Conservation (phyloP, 2,888 invertebrate genomes). For the Himalopsyche kuldschensis region DNA sequence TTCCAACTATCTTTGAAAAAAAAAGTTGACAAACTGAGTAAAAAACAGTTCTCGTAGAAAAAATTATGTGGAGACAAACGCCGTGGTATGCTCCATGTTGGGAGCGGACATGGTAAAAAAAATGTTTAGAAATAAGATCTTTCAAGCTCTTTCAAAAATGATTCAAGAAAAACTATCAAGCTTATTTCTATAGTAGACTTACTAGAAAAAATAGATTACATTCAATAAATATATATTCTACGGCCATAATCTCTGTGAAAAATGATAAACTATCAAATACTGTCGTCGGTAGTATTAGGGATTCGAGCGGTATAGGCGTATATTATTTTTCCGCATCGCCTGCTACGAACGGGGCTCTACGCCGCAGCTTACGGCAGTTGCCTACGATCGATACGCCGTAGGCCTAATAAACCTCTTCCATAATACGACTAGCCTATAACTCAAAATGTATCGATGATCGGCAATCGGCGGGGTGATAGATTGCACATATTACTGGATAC, state of each 20-base stretch:
- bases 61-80: no score
- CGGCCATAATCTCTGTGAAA: background rate
- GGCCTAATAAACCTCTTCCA: slow-evolving; percentile 10
- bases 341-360: background rate
- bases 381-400: slow-evolving; percentile 2
- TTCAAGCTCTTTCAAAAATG: no score
- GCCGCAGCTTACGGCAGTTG: background rate
- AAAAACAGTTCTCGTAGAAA: no score
- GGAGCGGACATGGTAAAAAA: no score
- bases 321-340: background rate
- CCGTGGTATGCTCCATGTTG: no score
- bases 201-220: background rate
- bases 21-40: no score
- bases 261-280: background rate
- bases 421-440: slow-evolving; percentile 24
- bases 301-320: background rate
- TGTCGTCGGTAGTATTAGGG: background rate
- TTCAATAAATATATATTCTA: background rate
- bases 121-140: no score
- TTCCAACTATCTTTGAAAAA: no score
- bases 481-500: slow-evolving; percentile 17
- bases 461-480: slow-evolving; percentile 21
- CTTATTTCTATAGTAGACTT: background rate
- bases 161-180: background rate
- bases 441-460: slow-evolving; percentile 33